phyloP scores from a whole-genome alignment of 2,797 vertebrate genomes.

The Philypnodon macrostomus region DNA sequence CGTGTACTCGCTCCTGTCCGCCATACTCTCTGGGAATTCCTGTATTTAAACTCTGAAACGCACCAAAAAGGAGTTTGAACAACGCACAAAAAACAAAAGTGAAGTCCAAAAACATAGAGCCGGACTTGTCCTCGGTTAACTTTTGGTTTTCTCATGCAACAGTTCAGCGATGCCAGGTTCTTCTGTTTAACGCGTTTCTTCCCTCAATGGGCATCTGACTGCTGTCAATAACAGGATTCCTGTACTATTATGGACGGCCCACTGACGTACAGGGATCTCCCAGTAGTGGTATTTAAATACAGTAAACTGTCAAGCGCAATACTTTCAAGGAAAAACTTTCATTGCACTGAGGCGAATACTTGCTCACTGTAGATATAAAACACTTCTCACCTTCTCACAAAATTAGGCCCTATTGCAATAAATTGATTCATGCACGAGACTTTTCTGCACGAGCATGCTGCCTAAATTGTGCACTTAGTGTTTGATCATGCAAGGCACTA shows the following conservation, averaged over 20 bases:
- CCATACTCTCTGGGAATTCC: constrained; percentile 66
- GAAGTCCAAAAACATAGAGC: constrained; percentile 15
- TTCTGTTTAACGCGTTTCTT: no score
- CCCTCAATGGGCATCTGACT: constrained; percentile 33
- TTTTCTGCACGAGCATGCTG: constrained; percentile 39
- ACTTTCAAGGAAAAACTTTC: constrained; percentile 20
- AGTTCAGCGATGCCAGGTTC: constrained; percentile 42
- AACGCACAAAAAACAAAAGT: constrained; percentile 29
- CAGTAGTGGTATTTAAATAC: constrained; percentile 16
- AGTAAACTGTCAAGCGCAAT: constrained; percentile 19
- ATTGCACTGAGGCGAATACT: constrained; percentile 32
- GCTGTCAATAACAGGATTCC: constrained; percentile 23
- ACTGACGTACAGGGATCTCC: constrained; percentile 19
- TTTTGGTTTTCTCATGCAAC: constrained; percentile 55
- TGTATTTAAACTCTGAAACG: constrained; percentile 31
- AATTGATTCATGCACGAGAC: constrained; percentile 20
- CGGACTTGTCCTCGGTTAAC: constrained; percentile 33
- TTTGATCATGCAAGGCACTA: constrained; percentile 66
- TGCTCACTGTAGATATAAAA: constrained; percentile 15
- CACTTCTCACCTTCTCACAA: constrained; percentile 17
- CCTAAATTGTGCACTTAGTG: constrained; percentile 51
- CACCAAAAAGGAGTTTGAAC: constrained; percentile 29
- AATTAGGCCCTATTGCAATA: constrained; percentile 12
- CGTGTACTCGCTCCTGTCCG: constrained; percentile 55
- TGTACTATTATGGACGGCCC: constrained; percentile 17